Evolutionary conservation across 2,797 vertebrate species (phyloP).

Genomic region (Muraenolepis orangiensis): DNA sequence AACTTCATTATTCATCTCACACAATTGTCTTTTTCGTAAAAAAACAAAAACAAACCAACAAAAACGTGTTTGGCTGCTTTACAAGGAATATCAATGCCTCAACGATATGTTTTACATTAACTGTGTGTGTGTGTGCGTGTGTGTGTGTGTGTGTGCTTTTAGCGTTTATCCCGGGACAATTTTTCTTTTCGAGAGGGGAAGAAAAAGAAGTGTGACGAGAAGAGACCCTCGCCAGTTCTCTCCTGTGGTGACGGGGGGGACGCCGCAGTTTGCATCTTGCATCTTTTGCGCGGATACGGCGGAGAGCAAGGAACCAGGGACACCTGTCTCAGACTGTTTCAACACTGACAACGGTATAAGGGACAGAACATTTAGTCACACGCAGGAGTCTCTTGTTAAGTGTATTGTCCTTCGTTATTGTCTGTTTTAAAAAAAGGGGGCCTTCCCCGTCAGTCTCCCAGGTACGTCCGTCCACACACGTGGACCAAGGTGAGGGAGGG

Average conservation of each 20-base stretch:
- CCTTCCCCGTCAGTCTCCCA: neutral
- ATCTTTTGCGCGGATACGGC: too few species aligned
- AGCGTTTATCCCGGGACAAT: constrained; percentile 54
- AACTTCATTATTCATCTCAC: constrained; percentile 74
- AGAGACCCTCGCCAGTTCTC: constrained; percentile 18
- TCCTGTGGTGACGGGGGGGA: neutral
- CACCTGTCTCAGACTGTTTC: constrained; percentile 50
- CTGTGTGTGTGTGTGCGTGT: too few species aligned
- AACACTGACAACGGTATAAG: constrained; percentile 42
- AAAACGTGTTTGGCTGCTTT: constrained; percentile 75
- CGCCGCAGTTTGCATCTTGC: neutral
- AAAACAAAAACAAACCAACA: constrained; percentile 60
- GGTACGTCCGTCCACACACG: constrained; percentile 45
- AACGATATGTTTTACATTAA: constrained; percentile 64
- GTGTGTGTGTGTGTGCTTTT: too few species aligned
- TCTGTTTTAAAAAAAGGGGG: constrained; percentile 6
- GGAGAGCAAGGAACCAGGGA: neutral
- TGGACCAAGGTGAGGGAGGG: too few species aligned
- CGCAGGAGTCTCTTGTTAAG: constrained; percentile 49
- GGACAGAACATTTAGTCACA: constrained; percentile 40
- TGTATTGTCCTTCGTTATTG: constrained; percentile 47
- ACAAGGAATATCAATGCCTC: constrained; percentile 71
- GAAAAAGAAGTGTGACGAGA: constrained; percentile 24
- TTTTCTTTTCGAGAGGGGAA: constrained; percentile 33
- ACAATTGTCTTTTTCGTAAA: constrained; percentile 76